Evolutionary conservation across 53 echinoderm and acorn worm species (phyloP).

Genomic region (Temnopleurus reevesii): DNA sequence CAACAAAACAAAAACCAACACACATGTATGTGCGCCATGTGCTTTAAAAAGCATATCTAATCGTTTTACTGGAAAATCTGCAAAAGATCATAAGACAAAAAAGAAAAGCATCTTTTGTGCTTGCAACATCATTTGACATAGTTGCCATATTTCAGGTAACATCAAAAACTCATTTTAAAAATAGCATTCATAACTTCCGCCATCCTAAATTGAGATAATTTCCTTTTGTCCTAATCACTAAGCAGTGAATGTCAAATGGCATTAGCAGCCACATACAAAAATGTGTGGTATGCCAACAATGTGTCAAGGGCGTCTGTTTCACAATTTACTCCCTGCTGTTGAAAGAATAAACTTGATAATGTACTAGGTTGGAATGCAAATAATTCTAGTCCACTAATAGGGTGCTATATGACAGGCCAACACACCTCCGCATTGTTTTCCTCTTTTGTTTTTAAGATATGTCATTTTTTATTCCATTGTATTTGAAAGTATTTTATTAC

Average conservation of each 20-base stretch:
- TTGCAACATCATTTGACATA: too few relatives aligned
- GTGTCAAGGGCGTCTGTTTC: constrained; percentile 8
- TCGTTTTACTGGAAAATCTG: too few relatives aligned
- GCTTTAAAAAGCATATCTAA: too few relatives aligned
- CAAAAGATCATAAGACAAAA: too few relatives aligned
- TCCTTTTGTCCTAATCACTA: background rate
- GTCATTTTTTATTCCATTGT: background rate
- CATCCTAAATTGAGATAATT: constrained; percentile 11
- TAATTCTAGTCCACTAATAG: constrained; percentile 9
- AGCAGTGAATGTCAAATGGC: background rate
- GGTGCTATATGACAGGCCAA: background rate
- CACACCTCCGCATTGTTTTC: background rate
- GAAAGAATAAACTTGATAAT: background rate
- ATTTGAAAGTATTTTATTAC: too few relatives aligned
- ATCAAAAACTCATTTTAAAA: background rate
- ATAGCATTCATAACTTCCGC: constrained; percentile 3
- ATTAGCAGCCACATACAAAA: background rate
- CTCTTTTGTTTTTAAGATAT: background rate
- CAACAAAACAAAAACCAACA: too few relatives aligned
- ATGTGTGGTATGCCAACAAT: constrained; percentile 12
- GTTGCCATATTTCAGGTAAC: background rate
- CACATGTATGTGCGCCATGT: too few relatives aligned
- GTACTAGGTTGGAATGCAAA: constrained; percentile 7
- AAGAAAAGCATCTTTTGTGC: too few relatives aligned
- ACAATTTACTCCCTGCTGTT: background rate